Base-by-base conservation (phyloP, 1,140 invertebrate genomes). In the Drosophila nigromelanica region DNA sequence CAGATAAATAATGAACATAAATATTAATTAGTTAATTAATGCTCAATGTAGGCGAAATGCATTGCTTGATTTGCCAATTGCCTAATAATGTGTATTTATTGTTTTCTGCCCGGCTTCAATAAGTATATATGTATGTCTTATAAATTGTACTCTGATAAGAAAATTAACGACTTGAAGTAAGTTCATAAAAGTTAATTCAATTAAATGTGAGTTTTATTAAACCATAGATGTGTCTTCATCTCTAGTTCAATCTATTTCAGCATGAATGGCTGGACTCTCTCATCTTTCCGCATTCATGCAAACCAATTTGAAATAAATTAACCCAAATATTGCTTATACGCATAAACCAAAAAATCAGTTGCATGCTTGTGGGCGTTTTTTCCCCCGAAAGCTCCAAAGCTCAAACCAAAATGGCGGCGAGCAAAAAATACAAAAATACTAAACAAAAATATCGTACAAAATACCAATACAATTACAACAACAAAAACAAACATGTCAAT, bases 381-480 rank as follows among this genome's bases (percentile, higher is more conserved):
- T 27, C 2, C 1, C 24, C 27, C 27, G 27, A 27, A 27, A 27
- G 4, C 27, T 27, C 5, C 27, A 27, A 27, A 27, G 81, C 82
- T 52, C 52, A 67, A 83, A 75, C 62, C 80, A 83, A 85, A 83
- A 83, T 85, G 76, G 76, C 75, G 72, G 52, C 68, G 51, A 69
- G 64, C 74, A 52, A 52, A 67, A 70, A 59, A 37, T 15, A 54
- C 54, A 50, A 45, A 56, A 66, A 24, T 30, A 43, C 43, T 40
- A 56, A 66, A 24, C 30, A 43, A 58, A 12, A 56, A 48, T 10
- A 30, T 27, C 48, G 48, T 27, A 52, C 15, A 60, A 40, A 3
- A 51, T 35, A 55, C 3, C 15, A 14, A 48, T 37, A 52, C 40
- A 62, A 24, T 5, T 42, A 66, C 71, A 58, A 69, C 52, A 61